Percentiles rank a stretch among this genome's conserved stretches.
These are phyloP conservation scores for Myxocyprinus asiaticus DNA, from an alignment of 2,113 vertebrate genomes.

Conservation along the genomic window DNA sequence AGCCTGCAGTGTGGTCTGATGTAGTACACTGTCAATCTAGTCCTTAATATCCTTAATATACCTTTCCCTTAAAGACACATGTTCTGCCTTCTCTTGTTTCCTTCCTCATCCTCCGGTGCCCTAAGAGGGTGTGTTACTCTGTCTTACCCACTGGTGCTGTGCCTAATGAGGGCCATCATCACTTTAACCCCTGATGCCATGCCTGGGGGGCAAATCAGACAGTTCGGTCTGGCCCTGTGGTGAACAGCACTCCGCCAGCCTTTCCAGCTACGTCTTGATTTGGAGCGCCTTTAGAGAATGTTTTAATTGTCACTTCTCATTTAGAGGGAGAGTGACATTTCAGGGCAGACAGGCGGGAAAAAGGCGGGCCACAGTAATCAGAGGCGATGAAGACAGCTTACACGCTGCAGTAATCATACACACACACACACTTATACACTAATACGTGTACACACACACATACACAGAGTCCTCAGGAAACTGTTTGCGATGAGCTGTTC, in stretches of 20 bases:
- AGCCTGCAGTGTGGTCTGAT: neutral
- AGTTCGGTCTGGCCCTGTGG: neutral
- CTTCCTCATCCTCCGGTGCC: slow-evolving; percentile 49
- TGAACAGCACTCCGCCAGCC: slow-evolving; percentile 30
- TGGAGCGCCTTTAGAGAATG: slow-evolving; percentile 63
- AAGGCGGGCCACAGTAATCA: slow-evolving; percentile 60
- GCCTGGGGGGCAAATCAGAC: neutral
- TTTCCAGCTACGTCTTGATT: neutral
- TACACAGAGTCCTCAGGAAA: slow-evolving; percentile 24
- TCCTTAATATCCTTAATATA: neutral
- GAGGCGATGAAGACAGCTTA: slow-evolving; percentile 43
- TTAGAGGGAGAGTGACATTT: slow-evolving; percentile 67
- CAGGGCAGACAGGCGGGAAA: slow-evolving; percentile 49
- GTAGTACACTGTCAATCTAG: neutral
- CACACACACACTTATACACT: no score
- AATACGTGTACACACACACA: neutral
- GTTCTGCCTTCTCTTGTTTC: slow-evolving; percentile 36
- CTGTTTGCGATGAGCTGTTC: slow-evolving; percentile 40
- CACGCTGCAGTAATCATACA: neutral
- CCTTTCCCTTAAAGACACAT: slow-evolving; percentile 49
- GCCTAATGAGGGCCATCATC: slow-evolving; percentile 8
- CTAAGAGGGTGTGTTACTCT: slow-evolving; percentile 7
- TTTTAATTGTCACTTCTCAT: slow-evolving; percentile 77
- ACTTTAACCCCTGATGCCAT: slow-evolving; percentile 7
- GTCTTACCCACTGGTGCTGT: slow-evolving; percentile 20